Conservation (phyloP, 2,888 invertebrate genomes). For the Oxyscelio sp. region DNA sequence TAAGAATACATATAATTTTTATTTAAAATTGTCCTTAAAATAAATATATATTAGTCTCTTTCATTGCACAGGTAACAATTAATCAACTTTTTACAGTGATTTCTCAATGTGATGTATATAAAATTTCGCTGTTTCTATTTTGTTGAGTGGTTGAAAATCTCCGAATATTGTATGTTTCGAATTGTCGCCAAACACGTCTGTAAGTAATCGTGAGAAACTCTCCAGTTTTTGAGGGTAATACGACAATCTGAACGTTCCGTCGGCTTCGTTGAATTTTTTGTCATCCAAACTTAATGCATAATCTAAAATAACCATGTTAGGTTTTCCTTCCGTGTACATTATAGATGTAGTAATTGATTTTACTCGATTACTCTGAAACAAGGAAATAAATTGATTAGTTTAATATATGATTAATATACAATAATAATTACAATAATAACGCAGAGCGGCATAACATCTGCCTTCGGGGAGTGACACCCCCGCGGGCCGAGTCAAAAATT, state of each 20-base stretch:
- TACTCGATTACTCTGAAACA: conserved; percentile 92
- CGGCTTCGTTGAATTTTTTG: conserved; percentile 84
- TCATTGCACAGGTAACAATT: too few relatives aligned
- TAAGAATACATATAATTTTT: too few relatives aligned
- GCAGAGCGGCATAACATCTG: too few relatives aligned
- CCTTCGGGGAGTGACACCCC: too few relatives aligned
- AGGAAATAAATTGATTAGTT: conserved; percentile 91
- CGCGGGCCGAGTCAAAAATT: too few relatives aligned
- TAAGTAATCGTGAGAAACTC: conserved; percentile 92
- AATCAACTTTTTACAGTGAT: conserved; percentile 7
- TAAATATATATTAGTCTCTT: too few relatives aligned
- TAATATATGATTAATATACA: too few relatives aligned
- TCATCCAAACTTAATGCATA: conserved; percentile 91
- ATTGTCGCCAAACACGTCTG: conserved; percentile 91
- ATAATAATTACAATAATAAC: too few relatives aligned
- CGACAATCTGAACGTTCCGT: conserved; percentile 93
- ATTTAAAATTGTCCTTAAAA: too few relatives aligned
- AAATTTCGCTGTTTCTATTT: conserved; percentile 92
- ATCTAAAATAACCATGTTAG: conserved; percentile 94
- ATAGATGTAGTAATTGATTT: conserved; percentile 96
- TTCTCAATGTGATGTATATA: conserved; percentile 96
- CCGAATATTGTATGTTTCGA: conserved; percentile 93
- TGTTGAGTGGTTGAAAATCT: conserved; percentile 93
- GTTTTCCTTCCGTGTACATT: conserved; percentile 93
- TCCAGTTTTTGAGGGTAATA: conserved; percentile 95